These are phyloP conservation scores for Tribolium freemani DNA, from an alignment of 2,888 invertebrate species.

Conservation along the genomic window DNA sequence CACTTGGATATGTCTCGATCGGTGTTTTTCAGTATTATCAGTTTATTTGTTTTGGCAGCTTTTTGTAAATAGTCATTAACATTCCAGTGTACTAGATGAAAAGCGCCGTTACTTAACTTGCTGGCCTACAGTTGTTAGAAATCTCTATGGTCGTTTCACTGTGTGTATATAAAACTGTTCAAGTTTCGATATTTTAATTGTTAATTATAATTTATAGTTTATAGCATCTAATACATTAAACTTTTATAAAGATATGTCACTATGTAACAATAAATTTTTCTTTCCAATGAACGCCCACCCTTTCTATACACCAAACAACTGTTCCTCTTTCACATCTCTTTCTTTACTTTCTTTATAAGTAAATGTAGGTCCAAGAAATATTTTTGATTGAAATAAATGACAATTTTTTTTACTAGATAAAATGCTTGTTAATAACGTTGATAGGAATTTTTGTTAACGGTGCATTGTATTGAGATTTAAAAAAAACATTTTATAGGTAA, in stretches of 20 bases:
- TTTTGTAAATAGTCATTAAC: slow-evolving; percentile 25
- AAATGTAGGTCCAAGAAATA: too few relatives aligned
- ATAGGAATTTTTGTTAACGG: too few relatives aligned
- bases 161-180: slow-evolving; percentile 37
- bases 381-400: too few relatives aligned
- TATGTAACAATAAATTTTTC: slow-evolving; percentile 35
- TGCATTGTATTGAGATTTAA: too few relatives aligned
- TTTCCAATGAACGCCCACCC: not conserved
- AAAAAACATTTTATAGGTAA: too few relatives aligned
- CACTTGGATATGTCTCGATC: not conserved
- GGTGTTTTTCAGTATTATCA: slow-evolving; percentile 31
- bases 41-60: slow-evolving; percentile 25
- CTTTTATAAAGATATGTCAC: slow-evolving; percentile 36
- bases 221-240: slow-evolving; percentile 36
- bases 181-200: slow-evolving; percentile 49
- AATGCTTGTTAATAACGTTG: too few relatives aligned
- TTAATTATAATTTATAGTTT: slow-evolving; percentile 45
- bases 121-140: slow-evolving; percentile 28
- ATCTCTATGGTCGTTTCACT: slow-evolving; percentile 33
- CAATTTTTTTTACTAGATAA: too few relatives aligned
- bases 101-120: slow-evolving; percentile 10
- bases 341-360: too few relatives aligned
- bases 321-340: too few relatives aligned
- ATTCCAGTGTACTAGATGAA: slow-evolving; percentile 25
- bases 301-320: not conserved